Percentiles rank a stretch among this genome's conserved stretches.
Conservation (phyloP, 2,113 vertebrate genomes). For the Eulacestoma nigropectus region DNA sequence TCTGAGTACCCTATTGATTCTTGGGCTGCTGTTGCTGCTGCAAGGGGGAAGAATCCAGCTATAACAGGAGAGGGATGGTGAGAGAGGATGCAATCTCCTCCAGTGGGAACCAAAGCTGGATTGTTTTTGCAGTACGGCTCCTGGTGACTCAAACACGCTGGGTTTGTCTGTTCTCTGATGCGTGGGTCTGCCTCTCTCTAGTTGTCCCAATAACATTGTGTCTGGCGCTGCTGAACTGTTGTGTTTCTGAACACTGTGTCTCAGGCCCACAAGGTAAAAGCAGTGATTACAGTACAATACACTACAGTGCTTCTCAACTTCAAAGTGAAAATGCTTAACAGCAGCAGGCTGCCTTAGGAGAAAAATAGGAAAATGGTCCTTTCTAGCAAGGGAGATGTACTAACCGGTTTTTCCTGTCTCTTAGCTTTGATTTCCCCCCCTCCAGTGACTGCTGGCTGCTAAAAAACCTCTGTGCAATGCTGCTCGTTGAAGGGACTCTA, state of each 20-base stretch:
- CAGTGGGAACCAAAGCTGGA: neutral
- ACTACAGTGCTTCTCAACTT: neutral
- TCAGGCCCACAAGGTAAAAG: conserved; percentile 13
- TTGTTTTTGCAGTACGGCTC: neutral
- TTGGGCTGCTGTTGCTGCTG: neutral
- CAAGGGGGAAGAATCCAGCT: neutral
- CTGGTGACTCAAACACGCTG: neutral
- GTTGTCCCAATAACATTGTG: conserved; percentile 13
- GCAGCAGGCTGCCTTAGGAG: neutral
- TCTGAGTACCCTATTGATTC: neutral
- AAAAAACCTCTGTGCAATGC: neutral
- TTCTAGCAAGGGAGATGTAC: conserved; percentile 12
- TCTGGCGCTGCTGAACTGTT: conserved; percentile 17
- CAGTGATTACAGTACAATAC: neutral
- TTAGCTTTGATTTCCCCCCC: neutral
- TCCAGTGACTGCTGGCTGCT: neutral
- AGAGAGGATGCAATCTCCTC: neutral
- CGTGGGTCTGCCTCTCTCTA: neutral
- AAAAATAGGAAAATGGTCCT: conserved; percentile 6
- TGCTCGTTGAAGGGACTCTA: neutral
- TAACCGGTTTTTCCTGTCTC: conserved; percentile 38
- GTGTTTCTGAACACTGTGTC: neutral
- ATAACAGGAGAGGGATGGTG: neutral
- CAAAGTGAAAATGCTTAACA: neutral
- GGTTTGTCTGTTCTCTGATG: conserved; percentile 1